Evolutionary conservation across 2,888 invertebrate genomes (phyloP), one percentile per base, ranked within the genome.

Genomic region (Cryptus viduatorius): DNA sequence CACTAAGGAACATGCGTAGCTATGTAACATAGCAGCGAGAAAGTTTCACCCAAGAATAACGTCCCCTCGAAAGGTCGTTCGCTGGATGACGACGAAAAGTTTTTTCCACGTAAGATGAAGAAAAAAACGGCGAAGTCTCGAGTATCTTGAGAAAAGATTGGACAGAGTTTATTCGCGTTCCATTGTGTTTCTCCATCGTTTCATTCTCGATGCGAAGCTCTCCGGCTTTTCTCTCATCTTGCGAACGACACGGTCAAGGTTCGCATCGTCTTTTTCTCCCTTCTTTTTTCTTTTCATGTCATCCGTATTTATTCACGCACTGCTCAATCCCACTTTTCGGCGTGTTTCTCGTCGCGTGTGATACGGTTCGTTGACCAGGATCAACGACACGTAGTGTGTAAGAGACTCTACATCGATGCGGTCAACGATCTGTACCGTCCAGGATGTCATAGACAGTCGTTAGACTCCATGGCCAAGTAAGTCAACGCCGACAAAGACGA

Each of bases 211-310:
- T 83, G 61, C 65, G 61, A 14, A 2, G 61, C 61, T 14, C 68
- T 69, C 71, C 67, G 31, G 48, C 65, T 59, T 56, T 29, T 78
- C 53, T 48, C 72, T 50, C 68, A 50, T 84, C 69, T 64, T 79
- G 48, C 59, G 72, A 84, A 5, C 64, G 65, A 71, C 69, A 44
- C 68, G 84, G 81, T 84, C 81, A 79, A 78, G 56, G 73, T 61
- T 44, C 8, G n/a, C 72, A 37, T 72, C 29, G 42, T 75, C 71
- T 56, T 64, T 53, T 29, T 71, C 24, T 24, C 24, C 24, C 46
- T 16, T 31, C n/a, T 48, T 10, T 61, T 7, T 29, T 31, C 37
- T 3, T 1, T 48, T 46, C 64, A 12, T 46, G 37, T 8, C 37
- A 37, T 37, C 37, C 73, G 14, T 53, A 8, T 31, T 76, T 16